Evolutionary conservation across 2,113 vertebrate genomes (phyloP).

Genomic region (Lonchura striata): DNA sequence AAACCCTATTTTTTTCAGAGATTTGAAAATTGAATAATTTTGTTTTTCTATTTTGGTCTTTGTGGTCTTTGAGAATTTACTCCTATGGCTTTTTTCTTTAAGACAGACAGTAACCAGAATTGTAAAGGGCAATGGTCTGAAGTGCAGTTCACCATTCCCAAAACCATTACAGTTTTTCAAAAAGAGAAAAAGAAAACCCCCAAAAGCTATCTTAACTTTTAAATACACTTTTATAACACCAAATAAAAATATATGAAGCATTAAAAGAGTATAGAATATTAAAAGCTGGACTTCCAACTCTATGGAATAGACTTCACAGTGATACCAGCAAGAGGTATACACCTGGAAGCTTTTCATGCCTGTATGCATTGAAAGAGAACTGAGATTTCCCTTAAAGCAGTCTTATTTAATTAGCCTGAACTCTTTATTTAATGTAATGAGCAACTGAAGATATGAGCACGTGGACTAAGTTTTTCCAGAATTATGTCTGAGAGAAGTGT

Average conservation of each 20-base stretch:
- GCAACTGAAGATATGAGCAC: not conserved
- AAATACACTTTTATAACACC: not conserved
- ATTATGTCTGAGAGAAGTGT: not conserved
- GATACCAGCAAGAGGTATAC: not conserved
- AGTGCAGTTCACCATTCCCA: not conserved
- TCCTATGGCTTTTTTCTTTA: not conserved
- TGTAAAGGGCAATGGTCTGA: not conserved
- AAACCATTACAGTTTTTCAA: not conserved
- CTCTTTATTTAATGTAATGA: not conserved
- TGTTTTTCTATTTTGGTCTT: not conserved
- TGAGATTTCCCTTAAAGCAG: not conserved
- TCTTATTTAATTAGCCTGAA: not conserved
- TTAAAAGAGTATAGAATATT: not conserved
- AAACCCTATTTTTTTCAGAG: not conserved
- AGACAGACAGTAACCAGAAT: not conserved
- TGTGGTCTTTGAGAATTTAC: not conserved
- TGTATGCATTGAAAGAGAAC: not conserved
- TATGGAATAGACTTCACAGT: not conserved
- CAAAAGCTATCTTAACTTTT: not conserved
- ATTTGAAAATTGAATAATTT: not conserved
- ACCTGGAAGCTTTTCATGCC: not conserved
- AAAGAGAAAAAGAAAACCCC: not conserved
- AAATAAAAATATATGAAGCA: conserved; percentile 22
- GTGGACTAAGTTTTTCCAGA: not conserved
- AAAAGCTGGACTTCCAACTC: not conserved